Evolutionary conservation across 2,113 vertebrate genomes (phyloP).

Genomic region (Empidonax alnorum): DNA sequence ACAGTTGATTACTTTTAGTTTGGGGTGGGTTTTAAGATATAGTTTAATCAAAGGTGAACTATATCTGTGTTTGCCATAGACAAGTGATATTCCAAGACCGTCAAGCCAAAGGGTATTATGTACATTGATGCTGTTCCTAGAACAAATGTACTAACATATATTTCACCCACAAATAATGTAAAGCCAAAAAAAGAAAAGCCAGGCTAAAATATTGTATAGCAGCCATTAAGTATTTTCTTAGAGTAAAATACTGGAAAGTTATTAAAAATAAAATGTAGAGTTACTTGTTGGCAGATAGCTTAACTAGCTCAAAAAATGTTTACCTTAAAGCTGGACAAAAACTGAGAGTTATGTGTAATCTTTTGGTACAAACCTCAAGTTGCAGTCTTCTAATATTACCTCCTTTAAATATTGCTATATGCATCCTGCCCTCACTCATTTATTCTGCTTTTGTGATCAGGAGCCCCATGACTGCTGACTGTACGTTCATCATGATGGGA

Average conservation of each 20-base stretch:
- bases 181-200: neutral
- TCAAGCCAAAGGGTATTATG: neutral
- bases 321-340: slow-evolving; percentile 1
- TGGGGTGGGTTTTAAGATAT: neutral
- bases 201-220: neutral
- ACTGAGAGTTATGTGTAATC: neutral
- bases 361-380: neutral
- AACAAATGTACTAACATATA: neutral
- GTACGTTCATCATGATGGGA: slow-evolving; percentile 80
- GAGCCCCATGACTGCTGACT: slow-evolving; percentile 85
- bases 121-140: neutral
- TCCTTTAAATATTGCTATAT: neutral
- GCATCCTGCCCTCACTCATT: slow-evolving; percentile 6
- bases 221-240: slow-evolving; percentile 40
- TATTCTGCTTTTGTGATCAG: slow-evolving; percentile 77
- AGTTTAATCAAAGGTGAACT: slow-evolving; percentile 63
- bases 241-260: slow-evolving; percentile 4
- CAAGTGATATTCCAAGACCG: neutral
- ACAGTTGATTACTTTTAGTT: neutral
- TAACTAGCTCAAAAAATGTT: neutral
- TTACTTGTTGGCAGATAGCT: neutral
- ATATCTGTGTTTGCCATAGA: slow-evolving; percentile 39
- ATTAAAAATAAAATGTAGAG: neutral
- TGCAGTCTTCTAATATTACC: neutral
- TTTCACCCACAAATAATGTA: slow-evolving; percentile 2